Conservation (phyloP, 2,113 vertebrate species). For the Mohoua ochrocephala region DNA sequence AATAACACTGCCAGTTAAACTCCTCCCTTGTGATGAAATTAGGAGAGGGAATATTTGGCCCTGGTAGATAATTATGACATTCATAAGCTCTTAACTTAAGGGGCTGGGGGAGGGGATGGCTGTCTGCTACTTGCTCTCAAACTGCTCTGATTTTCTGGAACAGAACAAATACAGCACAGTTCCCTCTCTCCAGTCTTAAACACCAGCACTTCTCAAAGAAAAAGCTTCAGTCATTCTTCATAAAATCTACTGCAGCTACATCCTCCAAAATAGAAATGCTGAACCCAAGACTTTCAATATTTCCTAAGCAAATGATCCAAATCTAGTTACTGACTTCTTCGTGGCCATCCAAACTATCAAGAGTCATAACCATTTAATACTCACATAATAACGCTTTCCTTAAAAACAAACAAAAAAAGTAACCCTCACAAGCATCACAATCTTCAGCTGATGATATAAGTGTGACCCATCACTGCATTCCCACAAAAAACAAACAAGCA, state of each 20-base stretch:
- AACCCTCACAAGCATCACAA: not conserved
- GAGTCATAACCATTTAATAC: not conserved
- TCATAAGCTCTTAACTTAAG: constrained; percentile 37
- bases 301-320: constrained; percentile 20
- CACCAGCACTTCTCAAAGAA: constrained; percentile 42
- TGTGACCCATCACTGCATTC: not conserved
- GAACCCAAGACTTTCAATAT: not conserved
- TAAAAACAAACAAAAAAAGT: not conserved
- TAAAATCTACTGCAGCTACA: constrained; percentile 51
- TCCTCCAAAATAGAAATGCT: constrained; percentile 41
- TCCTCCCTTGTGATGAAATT: constrained; percentile 31
- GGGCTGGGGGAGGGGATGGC: not conserved
- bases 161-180: constrained; percentile 41
- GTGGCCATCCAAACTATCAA: not conserved
- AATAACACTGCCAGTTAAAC: not conserved
- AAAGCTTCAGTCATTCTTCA: constrained; percentile 32
- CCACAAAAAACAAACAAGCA: not conserved
- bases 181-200: constrained; percentile 35
- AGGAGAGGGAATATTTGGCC: constrained; percentile 41
- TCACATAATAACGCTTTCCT: not conserved
- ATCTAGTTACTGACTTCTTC: not conserved
- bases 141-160: constrained; percentile 58
- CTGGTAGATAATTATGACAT: constrained; percentile 59
- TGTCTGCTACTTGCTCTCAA: constrained; percentile 38
- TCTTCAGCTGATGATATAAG: not conserved